phyloP scores from a whole-genome alignment of 2,113 vertebrate species.

The Steatornis caripensis region DNA sequence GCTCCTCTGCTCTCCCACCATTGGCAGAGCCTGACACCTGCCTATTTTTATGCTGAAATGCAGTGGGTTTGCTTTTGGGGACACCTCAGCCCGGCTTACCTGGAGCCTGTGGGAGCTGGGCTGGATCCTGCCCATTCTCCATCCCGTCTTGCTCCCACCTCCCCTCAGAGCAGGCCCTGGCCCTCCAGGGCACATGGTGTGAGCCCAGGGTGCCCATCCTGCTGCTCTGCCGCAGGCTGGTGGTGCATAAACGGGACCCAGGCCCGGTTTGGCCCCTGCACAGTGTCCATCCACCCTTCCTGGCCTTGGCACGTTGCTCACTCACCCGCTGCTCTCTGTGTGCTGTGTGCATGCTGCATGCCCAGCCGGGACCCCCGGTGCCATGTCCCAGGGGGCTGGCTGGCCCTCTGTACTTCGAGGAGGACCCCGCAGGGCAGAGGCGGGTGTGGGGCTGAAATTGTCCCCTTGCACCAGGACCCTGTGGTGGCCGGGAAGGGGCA shows the following conservation, averaged over 20 bases:
- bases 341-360: constrained; percentile 64
- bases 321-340: background rate
- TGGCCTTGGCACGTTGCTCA: background rate
- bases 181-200: background rate
- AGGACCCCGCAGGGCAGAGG: background rate
- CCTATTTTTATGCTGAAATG: background rate
- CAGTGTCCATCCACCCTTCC: background rate
- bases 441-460: background rate
- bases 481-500: background rate
- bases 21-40: background rate
- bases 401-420: background rate
- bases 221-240: background rate
- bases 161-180: background rate
- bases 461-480: background rate
- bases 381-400: background rate
- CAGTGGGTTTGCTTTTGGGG: background rate
- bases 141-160: background rate
- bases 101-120: background rate
- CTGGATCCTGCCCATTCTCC: background rate
- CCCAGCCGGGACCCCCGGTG: background rate
- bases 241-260: background rate
- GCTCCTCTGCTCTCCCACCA: background rate
- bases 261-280: background rate
- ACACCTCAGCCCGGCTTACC: background rate
- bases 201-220: fast-evolving